Evolutionary conservation across 1,140 invertebrate species (phyloP), one percentile per base, ranked within the genome.

Genomic region (Zophobas atratus): DNA sequence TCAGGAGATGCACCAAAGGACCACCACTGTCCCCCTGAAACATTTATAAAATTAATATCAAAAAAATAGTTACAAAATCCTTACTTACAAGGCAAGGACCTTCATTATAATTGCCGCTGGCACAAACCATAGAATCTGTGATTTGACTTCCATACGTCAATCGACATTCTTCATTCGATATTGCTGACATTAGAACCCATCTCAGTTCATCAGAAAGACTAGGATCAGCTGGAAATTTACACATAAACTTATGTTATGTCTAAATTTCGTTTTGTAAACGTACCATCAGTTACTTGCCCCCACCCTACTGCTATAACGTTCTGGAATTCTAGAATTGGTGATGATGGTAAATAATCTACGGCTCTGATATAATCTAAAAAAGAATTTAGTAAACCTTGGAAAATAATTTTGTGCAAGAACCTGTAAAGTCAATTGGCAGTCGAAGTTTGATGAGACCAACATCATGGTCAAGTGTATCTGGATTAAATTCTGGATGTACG

Each of bases 401-500:
- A 39, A 3, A 33, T 56, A 56, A 36, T 35, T 60, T 60, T 39
- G 1, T 8, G 33, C 35, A 8, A 39, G 38, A 36, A 60, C 56
- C 36, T 60, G 56, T 55, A 38, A 60, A 60, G 35, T 60, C 36
- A 8, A 39, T 8, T 36, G 34, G 56, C 4, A 60, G 33, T 4
- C 36, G 36, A 60, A 60, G 3, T 4, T 67, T 67, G 0, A 67
- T 67, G 33, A 67, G 60, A 8, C 38, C 60, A 43, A 67, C 33
- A 67, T 67, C 60, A 43, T 67, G 38, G n/a, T 67, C 60, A 32
- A 67, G 39, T 43, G 60, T 67, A 32, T 67, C 60, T 46, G 60
- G 8, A 60, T 39, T 39, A 39, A 38, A 60, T 60, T 60, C 56
- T 35, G 56, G 56, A 60, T 60, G 56, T 39, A 60, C 0, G n/a